Evolutionary conservation across 2,888 invertebrate genomes (phyloP), one percentile per base, ranked within the genome.

Genomic region (Acleris cristana): DNA sequence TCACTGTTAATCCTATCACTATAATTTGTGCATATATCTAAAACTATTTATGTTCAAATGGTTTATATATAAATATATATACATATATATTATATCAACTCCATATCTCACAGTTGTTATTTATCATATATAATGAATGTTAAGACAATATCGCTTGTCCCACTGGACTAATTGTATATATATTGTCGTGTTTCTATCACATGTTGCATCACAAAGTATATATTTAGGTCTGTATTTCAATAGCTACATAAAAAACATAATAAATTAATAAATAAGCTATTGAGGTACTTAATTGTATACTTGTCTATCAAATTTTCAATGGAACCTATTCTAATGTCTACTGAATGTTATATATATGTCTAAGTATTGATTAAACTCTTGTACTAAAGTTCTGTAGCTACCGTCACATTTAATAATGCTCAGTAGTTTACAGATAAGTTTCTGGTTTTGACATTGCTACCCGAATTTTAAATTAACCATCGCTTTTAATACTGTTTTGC

Each of bases 341-440:
- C 86, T 90, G 85, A 90, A 92, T 91, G 92, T 92, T 92, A 91
- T 89, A 90, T 89, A 90, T 91, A 90, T 92, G 90, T 91, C 87
- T 89, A 92, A 88, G 88, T 88, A 88, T 82, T 73, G 78, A 79
- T 79, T 88, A 68, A 58, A 67, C 62, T 71, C 65, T 66, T 64
- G 51, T 72, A 71, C 63, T 69, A 90, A 87, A 86, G 77, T 84
- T 83, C 83, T 80, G 75, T 85, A 87, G 83, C 79, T 82, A 82
- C 82, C 77, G 78, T 82, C 84, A 83, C 83, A 79, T 81, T 85
- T 82, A 87, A 79, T 83, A 81, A 86, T 83, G 87, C 88, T 89
- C 89, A 85, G 86, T 91, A 88, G 86, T 76, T 76, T 82, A 83
- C 81, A 80, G 21, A 51, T 70, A 70, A 64, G 76, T 83, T 77